Conservation (phyloP, 2,888 invertebrate species). For the Chouioia cunea region DNA sequence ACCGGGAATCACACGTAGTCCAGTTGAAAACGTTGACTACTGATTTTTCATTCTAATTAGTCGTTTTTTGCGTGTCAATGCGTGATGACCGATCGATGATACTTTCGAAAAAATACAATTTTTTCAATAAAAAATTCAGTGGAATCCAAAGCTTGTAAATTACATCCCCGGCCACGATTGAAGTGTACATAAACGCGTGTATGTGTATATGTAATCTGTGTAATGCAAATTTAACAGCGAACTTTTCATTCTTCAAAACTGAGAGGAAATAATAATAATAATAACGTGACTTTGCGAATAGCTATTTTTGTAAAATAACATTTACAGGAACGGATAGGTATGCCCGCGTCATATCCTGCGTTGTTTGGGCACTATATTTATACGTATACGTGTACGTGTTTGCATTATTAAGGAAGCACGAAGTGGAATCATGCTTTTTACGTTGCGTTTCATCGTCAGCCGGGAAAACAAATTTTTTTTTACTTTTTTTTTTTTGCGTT, state of each 20-base stretch:
- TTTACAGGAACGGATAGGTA: slow-evolving; percentile 40
- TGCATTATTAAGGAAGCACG: slow-evolving; percentile 44
- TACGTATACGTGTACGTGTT: slow-evolving; percentile 46
- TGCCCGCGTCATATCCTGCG: slow-evolving; percentile 43
- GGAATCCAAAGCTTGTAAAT: slow-evolving; percentile 36
- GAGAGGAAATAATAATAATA: slow-evolving; percentile 15
- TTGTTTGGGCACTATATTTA: slow-evolving; percentile 44
- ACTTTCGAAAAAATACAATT: slow-evolving; percentile 32
- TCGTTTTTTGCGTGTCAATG: slow-evolving; percentile 29
- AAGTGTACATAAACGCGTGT: slow-evolving; percentile 46
- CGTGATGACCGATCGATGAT: slow-evolving; percentile 38
- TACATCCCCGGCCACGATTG: slow-evolving; percentile 44
- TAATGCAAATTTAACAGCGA: slow-evolving; percentile 44
- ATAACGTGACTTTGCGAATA: slow-evolving; percentile 44
- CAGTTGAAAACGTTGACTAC: slow-evolving; percentile 17
- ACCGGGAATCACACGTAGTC: not conserved
- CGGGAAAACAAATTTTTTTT: slow-evolving; percentile 35
- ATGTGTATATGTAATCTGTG: slow-evolving; percentile 40
- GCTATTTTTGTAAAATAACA: slow-evolving; percentile 49
- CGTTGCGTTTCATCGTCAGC: slow-evolving; percentile 44
- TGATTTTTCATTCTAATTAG: slow-evolving; percentile 12
- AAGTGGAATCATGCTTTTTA: slow-evolving; percentile 37
- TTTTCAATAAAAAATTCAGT: slow-evolving; percentile 26
- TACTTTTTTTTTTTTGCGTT: slow-evolving; percentile 34
- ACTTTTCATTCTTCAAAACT: slow-evolving; percentile 36